These are phyloP conservation scores for Lutjanus campechanus DNA, from an alignment of 2,797 vertebrate species.

Conservation along the genomic window DNA sequence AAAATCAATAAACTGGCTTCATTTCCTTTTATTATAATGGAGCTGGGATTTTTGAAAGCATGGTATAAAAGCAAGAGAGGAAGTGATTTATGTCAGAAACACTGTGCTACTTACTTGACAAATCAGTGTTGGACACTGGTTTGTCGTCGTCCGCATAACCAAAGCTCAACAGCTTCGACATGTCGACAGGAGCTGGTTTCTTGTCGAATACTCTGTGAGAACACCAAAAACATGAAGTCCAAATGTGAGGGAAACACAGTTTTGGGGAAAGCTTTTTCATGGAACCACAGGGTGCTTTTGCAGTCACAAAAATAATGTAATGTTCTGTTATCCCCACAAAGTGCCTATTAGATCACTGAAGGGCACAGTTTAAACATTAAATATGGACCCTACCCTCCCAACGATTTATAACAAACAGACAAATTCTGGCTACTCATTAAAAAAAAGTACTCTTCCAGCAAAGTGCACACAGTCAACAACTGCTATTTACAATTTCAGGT, in stretches of 20 bases:
- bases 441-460: constrained; percentile 3
- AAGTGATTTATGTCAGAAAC: constrained; percentile 13
- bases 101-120: constrained; percentile 61
- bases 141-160: constrained; percentile 77
- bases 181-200: constrained; percentile 77
- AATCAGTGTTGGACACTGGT: constrained; percentile 36
- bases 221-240: constrained; percentile 6
- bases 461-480: constrained; percentile 22
- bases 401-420: neutral
- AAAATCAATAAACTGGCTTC: constrained; percentile 41
- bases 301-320: neutral
- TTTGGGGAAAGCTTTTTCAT: neutral
- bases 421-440: constrained; percentile 62
- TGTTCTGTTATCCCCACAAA: constrained; percentile 9
- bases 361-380: constrained; percentile 43
- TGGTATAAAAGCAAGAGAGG: constrained; percentile 27
- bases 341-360: neutral
- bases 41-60: constrained; percentile 23
- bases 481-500: constrained; percentile 4
- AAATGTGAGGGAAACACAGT: constrained; percentile 12
- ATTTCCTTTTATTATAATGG: constrained; percentile 35
- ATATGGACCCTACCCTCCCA: constrained; percentile 33
- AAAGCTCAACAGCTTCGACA: constrained; percentile 85
- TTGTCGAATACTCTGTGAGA: constrained; percentile 74
- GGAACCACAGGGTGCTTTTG: neutral